phyloP scores from a whole-genome alignment of 2,797 vertebrate species.

The Poliocrania exsul region DNA sequence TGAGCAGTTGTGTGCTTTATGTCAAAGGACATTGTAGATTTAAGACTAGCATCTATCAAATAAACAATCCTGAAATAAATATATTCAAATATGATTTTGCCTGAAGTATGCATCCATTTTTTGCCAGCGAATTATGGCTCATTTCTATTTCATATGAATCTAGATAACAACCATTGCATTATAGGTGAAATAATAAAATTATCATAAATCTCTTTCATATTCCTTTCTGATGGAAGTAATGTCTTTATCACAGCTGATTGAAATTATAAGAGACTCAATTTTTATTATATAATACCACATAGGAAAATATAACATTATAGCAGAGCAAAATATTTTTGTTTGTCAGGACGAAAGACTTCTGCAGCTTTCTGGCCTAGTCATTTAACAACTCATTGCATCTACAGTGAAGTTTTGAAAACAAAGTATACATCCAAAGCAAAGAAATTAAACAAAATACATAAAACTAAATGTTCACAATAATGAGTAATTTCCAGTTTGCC shows the following conservation, averaged over 20 bases:
- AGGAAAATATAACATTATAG: background rate
- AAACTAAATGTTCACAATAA: background rate
- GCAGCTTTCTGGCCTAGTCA: background rate
- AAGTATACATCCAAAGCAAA: background rate
- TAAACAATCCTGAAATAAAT: slow-evolving; percentile 6
- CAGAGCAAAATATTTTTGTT: background rate
- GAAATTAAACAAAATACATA: background rate
- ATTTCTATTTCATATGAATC: slow-evolving; percentile 13
- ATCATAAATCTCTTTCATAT: slow-evolving; percentile 10
- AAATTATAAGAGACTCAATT: background rate
- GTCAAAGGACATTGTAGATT: background rate
- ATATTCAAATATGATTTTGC: background rate
- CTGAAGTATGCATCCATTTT: background rate
- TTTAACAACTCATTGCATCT: background rate
- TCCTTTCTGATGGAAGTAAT: background rate
- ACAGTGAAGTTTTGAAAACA: background rate
- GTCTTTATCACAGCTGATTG: background rate
- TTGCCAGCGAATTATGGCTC: background rate
- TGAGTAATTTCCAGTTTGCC: background rate
- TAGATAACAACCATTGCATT: background rate
- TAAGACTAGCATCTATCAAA: slow-evolving; percentile 2
- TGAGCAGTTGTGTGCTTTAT: slow-evolving; percentile 18
- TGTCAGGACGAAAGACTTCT: background rate
- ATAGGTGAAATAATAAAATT: background rate
- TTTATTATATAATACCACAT: background rate